Base-by-base conservation (phyloP, 2,113 vertebrate genomes). In the Lepus timidus region DNA sequence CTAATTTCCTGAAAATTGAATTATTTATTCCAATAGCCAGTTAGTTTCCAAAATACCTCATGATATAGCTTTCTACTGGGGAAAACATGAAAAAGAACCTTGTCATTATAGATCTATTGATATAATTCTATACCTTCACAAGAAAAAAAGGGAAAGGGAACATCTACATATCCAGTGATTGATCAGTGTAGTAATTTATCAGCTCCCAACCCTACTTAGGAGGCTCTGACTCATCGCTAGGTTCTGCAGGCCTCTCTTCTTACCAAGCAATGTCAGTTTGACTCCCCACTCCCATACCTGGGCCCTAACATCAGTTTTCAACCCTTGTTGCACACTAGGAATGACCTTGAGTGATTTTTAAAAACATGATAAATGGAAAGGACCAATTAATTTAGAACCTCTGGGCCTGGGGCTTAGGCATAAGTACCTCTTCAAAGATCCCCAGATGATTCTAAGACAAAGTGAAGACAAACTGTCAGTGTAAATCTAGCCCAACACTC, bases 1-100 rank as follows among this genome's bases (percentile, higher is more conserved):
- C 68, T 96, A 91, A 93, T 93, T 95, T 94, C 80, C 85, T 89
- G 79, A 93, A 95, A 75, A 95, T 75, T 93, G 94, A 97, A 94
- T 97, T 93, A 95, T 86, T 94, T 87, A 97, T 93, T 95, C 87
- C 79, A 89, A 89, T 96, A 89, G 71, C 83, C 68, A 94, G 23
- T 88, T 87, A 93, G 64, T 89, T 97, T 70, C 80, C 80, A 73
- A 93, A 96, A 64, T 80, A 31, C 80, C 61, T 95, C 87, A 83
- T 88, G 61, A 84, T 89, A 29, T 71, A 75, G 39, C 51, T 96
- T 96, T 95, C 33, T 85, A 86, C 55, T 86, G 76, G 80, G 88
- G 44, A 90, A 84, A 95, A n/a, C 75, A 89, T 44, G 23, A 91
- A 92, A 93, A 91, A 82, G 74, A 82, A 82, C 49, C 82, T 49